These are phyloP conservation scores for Drosophila lini DNA, from an alignment of 1,140 invertebrate genomes.

Conservation along the genomic window DNA sequence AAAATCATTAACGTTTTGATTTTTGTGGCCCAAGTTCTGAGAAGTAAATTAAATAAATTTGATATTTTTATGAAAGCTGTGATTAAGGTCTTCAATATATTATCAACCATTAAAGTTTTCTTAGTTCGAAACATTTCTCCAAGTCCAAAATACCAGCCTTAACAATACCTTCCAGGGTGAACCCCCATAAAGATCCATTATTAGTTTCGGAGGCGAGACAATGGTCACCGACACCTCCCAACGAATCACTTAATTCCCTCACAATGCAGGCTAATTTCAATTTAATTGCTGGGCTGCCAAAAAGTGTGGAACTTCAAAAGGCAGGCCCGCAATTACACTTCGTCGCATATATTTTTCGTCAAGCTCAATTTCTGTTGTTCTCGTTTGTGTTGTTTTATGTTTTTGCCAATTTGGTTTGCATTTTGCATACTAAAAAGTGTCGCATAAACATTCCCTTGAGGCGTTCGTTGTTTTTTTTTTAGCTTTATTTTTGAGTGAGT, in stretches of 20 bases:
- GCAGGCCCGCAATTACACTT: slow-evolving; percentile 28
- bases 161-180: neutral
- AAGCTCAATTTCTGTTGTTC: slow-evolving; percentile 33
- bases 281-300: slow-evolving; percentile 47
- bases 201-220: slow-evolving; percentile 3
- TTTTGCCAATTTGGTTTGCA: slow-evolving; percentile 31
- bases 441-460: slow-evolving; percentile 51
- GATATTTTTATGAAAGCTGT: too few relatives aligned
- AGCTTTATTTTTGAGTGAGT: neutral
- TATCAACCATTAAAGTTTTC: neutral
- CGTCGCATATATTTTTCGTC: slow-evolving; percentile 11
- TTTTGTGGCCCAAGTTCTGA: neutral
- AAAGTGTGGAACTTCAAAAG: slow-evolving; percentile 48
- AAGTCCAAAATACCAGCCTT: neutral
- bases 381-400: slow-evolving; percentile 28
- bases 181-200: slow-evolving; percentile 16
- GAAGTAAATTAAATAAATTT: neutral
- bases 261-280: slow-evolving; percentile 54
- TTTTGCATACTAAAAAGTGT: slow-evolving; percentile 62
- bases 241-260: slow-evolving; percentile 31
- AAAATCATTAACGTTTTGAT: neutral
- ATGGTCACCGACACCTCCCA: slow-evolving; percentile 32
- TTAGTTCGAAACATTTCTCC: neutral
- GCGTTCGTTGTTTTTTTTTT: neutral
- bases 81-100: too few relatives aligned